These are phyloP conservation scores for Heteromormyrus szaboi DNA, from an alignment of 2,797 vertebrate genomes.

Conservation along the genomic window DNA sequence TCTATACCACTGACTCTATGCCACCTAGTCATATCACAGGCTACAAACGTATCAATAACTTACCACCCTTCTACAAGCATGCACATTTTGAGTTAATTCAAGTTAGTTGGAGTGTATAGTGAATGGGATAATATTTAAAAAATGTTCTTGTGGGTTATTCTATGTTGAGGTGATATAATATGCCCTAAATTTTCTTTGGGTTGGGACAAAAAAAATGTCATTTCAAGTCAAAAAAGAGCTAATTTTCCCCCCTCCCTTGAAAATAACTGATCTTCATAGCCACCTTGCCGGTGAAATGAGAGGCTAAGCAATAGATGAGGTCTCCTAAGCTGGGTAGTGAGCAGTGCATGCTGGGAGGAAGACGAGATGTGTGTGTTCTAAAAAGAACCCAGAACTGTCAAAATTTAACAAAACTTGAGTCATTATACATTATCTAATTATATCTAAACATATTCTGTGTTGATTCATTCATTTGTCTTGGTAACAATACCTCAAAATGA, in stretches of 20 bases:
- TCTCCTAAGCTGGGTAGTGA: conserved; percentile 10
- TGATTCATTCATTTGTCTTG: conserved; percentile 69
- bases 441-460: conserved; percentile 63
- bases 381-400: conserved; percentile 46
- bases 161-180: background rate
- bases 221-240: background rate
- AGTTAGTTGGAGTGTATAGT: background rate
- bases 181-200: background rate
- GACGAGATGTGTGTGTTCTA: background rate
- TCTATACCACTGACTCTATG: background rate
- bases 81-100: background rate
- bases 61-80: background rate
- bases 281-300: background rate
- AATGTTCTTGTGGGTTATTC: background rate
- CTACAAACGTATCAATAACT: background rate
- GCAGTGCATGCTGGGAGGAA: conserved; percentile 51
- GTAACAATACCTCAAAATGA: conserved; percentile 52
- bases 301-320: background rate
- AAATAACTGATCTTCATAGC: background rate
- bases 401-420: conserved; percentile 45
- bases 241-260: background rate
- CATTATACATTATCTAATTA: conserved; percentile 67
- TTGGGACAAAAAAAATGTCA: background rate
- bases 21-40: background rate
- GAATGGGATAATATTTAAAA: background rate